These are phyloP conservation scores for Spinus olivaceus DNA, from an alignment of 2,797 vertebrate species.

Conservation along the genomic window DNA sequence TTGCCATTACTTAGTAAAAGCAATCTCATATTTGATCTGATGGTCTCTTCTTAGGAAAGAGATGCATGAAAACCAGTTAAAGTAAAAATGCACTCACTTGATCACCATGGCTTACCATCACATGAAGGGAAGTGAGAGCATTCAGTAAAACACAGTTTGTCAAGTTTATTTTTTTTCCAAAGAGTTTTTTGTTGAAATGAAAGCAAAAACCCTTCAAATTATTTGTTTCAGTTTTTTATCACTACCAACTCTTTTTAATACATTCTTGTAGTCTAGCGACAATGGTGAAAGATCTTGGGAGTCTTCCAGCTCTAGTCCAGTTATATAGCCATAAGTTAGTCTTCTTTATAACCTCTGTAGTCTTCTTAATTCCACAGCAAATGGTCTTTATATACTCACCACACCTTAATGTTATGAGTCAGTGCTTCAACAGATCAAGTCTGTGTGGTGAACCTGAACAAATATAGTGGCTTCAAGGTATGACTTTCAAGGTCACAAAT, in stretches of 20 bases:
- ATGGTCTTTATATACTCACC: conserved; percentile 25
- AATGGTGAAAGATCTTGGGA: not conserved
- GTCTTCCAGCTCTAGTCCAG: conserved; percentile 55
- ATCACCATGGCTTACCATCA: not conserved
- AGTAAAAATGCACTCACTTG: not conserved
- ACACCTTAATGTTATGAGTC: conserved; percentile 61
- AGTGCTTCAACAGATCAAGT: not conserved
- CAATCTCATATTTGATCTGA: not conserved
- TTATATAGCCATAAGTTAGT: conserved; percentile 55
- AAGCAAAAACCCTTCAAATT: not conserved
- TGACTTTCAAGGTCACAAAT: conserved; percentile 9
- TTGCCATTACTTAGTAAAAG: not conserved
- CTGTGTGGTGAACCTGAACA: conserved; percentile 26
- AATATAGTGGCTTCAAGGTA: not conserved
- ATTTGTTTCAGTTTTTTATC: not conserved
- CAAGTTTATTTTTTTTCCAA: not conserved
- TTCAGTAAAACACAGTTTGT: not conserved
- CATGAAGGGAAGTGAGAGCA: not conserved
- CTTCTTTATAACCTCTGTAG: conserved; percentile 47
- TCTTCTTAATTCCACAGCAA: conserved; percentile 62
- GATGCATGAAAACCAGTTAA: not conserved
- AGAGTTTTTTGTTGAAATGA: not conserved
- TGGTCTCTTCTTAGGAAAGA: not conserved
- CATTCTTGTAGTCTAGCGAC: not conserved
- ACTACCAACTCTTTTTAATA: not conserved